These are phyloP conservation scores for Archilochus colubris DNA, from an alignment of 2,113 vertebrate genomes.

Conservation along the genomic window DNA sequence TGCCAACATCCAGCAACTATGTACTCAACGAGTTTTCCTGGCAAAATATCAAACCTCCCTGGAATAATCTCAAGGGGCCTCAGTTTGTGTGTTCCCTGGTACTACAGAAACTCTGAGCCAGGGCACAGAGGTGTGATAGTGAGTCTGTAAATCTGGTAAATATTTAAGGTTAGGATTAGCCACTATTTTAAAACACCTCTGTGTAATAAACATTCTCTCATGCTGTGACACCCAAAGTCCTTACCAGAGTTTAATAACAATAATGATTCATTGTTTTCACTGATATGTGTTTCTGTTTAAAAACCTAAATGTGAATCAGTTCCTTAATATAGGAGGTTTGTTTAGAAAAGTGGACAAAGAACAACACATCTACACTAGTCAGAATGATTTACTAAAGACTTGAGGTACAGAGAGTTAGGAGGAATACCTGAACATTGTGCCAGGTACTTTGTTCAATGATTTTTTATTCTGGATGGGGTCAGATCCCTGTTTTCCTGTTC, in stretches of 20 bases:
- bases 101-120: neutral
- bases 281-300: neutral
- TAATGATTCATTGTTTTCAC: neutral
- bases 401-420: neutral
- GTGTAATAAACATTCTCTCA: neutral
- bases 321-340: neutral
- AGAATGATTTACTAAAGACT: neutral
- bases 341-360: neutral
- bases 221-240: neutral
- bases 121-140: neutral
- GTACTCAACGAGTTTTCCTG: slow-evolving; percentile 44
- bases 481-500: neutral
- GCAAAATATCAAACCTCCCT: neutral
- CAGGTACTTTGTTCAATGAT: neutral
- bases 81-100: neutral
- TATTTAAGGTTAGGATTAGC: slow-evolving; percentile 21
- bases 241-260: neutral
- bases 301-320: neutral
- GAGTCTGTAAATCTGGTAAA: neutral
- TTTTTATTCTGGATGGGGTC: neutral
- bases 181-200: neutral
- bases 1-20: slow-evolving; percentile 31
- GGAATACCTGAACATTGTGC: neutral
- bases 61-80: slow-evolving; percentile 24
- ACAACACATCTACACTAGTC: neutral